phyloP scores from a whole-genome alignment of 2,888 invertebrate species.

The Clostera curtula region DNA sequence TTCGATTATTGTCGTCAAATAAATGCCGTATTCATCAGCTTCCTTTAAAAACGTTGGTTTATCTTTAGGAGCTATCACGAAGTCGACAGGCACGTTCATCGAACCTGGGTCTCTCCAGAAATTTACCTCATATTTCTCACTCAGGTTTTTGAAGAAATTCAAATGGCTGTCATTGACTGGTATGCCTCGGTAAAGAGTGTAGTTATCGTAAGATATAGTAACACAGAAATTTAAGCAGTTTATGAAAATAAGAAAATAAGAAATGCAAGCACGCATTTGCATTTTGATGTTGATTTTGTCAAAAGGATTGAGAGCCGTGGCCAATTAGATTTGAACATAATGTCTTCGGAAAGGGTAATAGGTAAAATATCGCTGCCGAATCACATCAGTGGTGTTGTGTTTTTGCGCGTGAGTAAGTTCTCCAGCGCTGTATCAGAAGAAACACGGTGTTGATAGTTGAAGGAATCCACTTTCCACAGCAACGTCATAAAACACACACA shows the following conservation, averaged over 20 bases:
- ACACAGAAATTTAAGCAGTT: conserved; percentile 5
- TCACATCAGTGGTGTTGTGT: too few relatives aligned
- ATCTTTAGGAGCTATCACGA: conserved; percentile 28
- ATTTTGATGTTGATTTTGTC: too few relatives aligned
- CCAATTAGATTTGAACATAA: too few relatives aligned
- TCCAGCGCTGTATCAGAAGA: too few relatives aligned
- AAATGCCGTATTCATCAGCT: conserved; percentile 19
- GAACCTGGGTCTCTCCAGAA: conserved; percentile 32
- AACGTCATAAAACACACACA: too few relatives aligned
- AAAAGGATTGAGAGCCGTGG: too few relatives aligned
- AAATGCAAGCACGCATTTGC: too few relatives aligned
- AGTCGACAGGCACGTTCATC: conserved; percentile 28
- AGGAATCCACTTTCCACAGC: too few relatives aligned
- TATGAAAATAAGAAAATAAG: conserved; percentile 3
- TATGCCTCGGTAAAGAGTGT: conserved; percentile 28
- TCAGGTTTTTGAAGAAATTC: conserved; percentile 27
- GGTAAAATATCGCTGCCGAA: too few relatives aligned
- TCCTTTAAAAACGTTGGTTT: conserved; percentile 18
- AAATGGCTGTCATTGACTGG: conserved; percentile 24
- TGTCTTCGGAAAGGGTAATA: too few relatives aligned
- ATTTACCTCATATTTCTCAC: conserved; percentile 21
- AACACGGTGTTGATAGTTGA: too few relatives aligned
- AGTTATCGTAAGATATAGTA: conserved; percentile 30
- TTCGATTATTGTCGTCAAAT: conserved; percentile 26
- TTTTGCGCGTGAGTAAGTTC: too few relatives aligned